These are phyloP conservation scores for Lepidocolaptes lacrymiger DNA, from an alignment of 2,797 vertebrate species.

Conservation along the genomic window DNA sequence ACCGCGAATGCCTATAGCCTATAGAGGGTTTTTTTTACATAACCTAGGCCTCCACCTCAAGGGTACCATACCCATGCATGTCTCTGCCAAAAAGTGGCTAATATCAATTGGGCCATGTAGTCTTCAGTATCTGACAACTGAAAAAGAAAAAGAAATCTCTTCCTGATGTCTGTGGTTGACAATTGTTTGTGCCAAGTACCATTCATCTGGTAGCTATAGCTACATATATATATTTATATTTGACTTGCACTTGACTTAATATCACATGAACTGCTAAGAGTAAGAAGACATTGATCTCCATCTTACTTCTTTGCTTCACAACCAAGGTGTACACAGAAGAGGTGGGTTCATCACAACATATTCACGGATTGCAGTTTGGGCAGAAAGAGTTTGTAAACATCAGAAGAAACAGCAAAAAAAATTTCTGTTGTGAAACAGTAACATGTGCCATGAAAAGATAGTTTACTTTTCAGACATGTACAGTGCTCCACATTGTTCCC, in stretches of 20 bases:
- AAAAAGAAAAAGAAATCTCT: background rate
- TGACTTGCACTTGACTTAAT: slow-evolving; percentile 48
- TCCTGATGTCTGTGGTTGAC: slow-evolving; percentile 10
- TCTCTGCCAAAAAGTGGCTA: background rate
- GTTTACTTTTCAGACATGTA: slow-evolving; percentile 29
- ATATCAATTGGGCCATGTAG: background rate
- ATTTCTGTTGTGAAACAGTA: background rate
- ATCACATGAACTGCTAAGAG: background rate
- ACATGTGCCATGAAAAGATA: background rate
- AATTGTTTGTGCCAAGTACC: slow-evolving; percentile 10
- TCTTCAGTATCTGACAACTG: background rate
- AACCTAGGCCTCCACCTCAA: background rate
- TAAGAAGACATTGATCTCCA: background rate
- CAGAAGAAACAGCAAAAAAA: background rate
- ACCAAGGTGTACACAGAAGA: background rate
- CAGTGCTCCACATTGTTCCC: slow-evolving; percentile 13
- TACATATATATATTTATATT: slow-evolving; percentile 35
- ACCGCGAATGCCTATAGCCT: background rate
- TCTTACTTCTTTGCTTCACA: background rate
- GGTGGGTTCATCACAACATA: background rate
- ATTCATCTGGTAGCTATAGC: slow-evolving; percentile 46
- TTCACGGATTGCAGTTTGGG: background rate
- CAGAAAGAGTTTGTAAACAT: slow-evolving; percentile 16
- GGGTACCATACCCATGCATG: rapidly evolving
- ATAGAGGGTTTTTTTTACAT: rapidly evolving